phyloP scores from a whole-genome alignment of 2,888 invertebrate genomes.

The Abrostola triplasia region DNA sequence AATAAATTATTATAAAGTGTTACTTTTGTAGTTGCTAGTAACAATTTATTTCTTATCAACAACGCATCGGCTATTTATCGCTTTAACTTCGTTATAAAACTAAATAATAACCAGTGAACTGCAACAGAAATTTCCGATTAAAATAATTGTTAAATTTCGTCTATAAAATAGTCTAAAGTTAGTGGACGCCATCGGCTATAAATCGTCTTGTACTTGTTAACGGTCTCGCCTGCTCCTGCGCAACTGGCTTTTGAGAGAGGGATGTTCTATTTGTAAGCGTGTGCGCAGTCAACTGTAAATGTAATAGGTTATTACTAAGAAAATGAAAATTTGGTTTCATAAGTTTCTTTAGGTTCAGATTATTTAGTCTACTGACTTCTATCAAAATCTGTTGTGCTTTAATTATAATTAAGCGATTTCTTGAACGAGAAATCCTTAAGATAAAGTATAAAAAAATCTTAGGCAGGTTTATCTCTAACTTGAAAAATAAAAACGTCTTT shows the following conservation, averaged over 20 bases:
- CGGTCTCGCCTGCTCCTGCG: background rate
- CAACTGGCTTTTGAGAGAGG: background rate
- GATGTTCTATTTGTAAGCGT: background rate
- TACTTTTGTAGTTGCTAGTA: background rate
- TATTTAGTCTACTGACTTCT: no score
- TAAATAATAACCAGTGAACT: background rate
- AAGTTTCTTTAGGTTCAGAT: no score
- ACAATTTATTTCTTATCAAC: background rate
- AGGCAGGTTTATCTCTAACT: no score
- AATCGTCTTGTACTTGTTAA: background rate
- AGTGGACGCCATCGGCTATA: background rate
- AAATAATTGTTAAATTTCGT: slow-evolving; percentile 3
- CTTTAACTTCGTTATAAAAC: background rate
- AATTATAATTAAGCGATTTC: no score
- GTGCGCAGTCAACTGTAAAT: background rate
- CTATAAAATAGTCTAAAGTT: background rate
- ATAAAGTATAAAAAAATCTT: no score
- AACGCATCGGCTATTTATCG: background rate
- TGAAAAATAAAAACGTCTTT: no score
- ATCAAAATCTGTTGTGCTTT: no score
- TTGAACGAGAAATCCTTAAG: no score
- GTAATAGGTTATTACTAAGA: background rate
- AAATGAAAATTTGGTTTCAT: no score
- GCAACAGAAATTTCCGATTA: background rate
- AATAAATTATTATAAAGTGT: background rate